Evolutionary conservation across 2,888 invertebrate species (phyloP).

Genomic region (Pherbina coryleti): DNA sequence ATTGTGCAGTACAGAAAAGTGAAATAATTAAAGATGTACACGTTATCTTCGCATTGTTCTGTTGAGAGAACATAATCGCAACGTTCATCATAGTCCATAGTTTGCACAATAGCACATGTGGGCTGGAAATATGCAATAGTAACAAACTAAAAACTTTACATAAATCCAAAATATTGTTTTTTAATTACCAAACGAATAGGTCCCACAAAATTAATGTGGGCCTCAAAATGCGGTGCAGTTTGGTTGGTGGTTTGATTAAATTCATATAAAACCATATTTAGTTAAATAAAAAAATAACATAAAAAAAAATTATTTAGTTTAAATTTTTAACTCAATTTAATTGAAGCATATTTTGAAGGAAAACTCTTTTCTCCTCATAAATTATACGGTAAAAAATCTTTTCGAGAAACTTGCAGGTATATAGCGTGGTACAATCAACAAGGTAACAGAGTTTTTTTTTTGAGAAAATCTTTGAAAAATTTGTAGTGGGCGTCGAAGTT

Average conservation of each 20-base stretch:
- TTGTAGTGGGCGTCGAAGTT: too few species aligned
- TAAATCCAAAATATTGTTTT: not conserved
- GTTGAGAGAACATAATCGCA: constrained; percentile 65
- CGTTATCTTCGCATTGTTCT: constrained; percentile 57
- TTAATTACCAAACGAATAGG: constrained; percentile 42
- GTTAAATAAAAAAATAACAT: not conserved
- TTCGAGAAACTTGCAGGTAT: too few species aligned
- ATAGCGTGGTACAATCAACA: too few species aligned
- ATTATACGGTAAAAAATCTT: too few species aligned
- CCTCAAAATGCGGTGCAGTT: constrained; percentile 42
- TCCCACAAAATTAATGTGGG: constrained; percentile 48
- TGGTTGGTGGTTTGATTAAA: constrained; percentile 48
- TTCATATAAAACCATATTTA: constrained; percentile 44
- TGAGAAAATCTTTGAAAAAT: too few species aligned
- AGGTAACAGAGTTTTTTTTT: too few species aligned
- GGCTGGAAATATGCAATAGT: constrained; percentile 13
- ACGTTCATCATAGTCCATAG: constrained; percentile 51
- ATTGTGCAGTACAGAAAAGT: constrained; percentile 66
- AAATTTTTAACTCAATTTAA: not conserved
- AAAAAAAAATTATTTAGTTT: not conserved
- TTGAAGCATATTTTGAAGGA: not conserved
- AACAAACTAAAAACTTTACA: not conserved
- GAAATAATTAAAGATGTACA: constrained; percentile 64
- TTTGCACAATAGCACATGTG: constrained; percentile 36
- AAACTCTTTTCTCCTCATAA: not conserved